Base-by-base conservation (phyloP, 2,113 vertebrate genomes). In the Rhea americana region DNA sequence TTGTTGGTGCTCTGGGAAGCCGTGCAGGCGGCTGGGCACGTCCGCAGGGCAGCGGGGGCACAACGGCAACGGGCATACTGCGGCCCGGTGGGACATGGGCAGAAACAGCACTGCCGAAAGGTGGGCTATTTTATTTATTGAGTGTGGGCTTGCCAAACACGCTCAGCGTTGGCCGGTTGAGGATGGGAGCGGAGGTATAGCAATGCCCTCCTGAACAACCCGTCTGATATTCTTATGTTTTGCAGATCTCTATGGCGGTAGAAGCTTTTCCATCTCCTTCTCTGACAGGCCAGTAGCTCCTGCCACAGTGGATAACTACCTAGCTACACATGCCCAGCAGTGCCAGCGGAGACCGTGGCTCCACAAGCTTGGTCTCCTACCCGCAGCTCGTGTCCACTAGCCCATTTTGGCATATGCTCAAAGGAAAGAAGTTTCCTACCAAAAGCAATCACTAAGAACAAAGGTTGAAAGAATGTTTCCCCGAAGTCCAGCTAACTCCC, bases 11-110 rank as follows among this genome's bases (percentile, higher is more conserved):
- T 3, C 55, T 22, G 25, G 53, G 50, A 53, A 55, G 19, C 35
- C 35, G 10, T 45, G 75, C 4, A 11, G 70, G 63, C 53, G 37
- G 76, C 75, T 25, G 45, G 75, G 6, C 59, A 56, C 0, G 6
- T 9, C 4, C 0, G 2, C n/a, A 13, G 62, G n/a, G 47, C 39
- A 25, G 58, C 24, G 5, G 2, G 7, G 48, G 13, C 0, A 24
- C 35, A 53, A 16, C 6, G 15, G 10, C 22, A 32, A 8, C 5
- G 21, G 59, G 59, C 32, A 62, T 21, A 3, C 28, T 9, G 10
- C 7, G 25, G 15, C 45, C 45, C 45, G 26, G 68, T 25, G 53
- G 53, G 62, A 28, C 22, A 32, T 47, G 58, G 48, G 37, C 32
- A 83, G 63, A 80, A 16, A 41, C 35, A 28, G 20, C 45, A 72